Percentiles rank a stretch among this genome's conserved stretches.
Conservation (phyloP, 2,888 invertebrate species). For the Elgonia sp. region DNA sequence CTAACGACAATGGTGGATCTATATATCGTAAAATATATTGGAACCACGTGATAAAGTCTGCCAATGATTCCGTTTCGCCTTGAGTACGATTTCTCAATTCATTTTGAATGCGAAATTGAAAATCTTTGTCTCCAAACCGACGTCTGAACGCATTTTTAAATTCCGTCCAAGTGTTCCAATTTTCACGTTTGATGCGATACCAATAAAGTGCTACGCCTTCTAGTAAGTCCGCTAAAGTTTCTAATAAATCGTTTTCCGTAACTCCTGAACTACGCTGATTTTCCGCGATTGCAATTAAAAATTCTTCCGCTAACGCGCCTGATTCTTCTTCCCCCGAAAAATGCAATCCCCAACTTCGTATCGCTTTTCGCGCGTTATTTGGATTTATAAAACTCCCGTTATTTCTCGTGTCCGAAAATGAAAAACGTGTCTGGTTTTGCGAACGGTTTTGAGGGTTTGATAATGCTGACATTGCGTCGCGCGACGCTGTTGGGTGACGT, state of each 20-base stretch:
- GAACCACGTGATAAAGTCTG: not conserved
- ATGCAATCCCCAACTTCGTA: not conserved
- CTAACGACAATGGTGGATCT: too few species aligned
- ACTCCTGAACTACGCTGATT: not conserved
- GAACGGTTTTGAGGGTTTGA: too few species aligned
- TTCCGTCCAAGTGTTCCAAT: not conserved
- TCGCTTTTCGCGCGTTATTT: not conserved
- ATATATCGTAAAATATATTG: not conserved
- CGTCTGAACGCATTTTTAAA: not conserved
- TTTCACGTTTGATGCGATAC: not conserved
- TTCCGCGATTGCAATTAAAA: not conserved
- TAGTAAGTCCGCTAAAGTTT: not conserved
- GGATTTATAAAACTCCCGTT: too few species aligned
- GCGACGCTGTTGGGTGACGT: too few species aligned
- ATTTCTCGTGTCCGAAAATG: too few species aligned
- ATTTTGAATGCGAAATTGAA: slow-evolving; percentile 1
- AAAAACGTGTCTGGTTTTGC: too few species aligned
- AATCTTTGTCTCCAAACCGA: not conserved
- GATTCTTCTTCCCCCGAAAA: not conserved
- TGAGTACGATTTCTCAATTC: not conserved
- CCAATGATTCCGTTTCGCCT: not conserved
- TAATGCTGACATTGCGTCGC: too few species aligned
- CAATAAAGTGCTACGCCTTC: not conserved
- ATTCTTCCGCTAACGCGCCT: not conserved
- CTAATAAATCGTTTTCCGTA: not conserved